Evolutionary conservation across 2,888 invertebrate species (phyloP), one percentile per base, ranked within the genome.

Genomic region (Temnothorax rugatulus): DNA sequence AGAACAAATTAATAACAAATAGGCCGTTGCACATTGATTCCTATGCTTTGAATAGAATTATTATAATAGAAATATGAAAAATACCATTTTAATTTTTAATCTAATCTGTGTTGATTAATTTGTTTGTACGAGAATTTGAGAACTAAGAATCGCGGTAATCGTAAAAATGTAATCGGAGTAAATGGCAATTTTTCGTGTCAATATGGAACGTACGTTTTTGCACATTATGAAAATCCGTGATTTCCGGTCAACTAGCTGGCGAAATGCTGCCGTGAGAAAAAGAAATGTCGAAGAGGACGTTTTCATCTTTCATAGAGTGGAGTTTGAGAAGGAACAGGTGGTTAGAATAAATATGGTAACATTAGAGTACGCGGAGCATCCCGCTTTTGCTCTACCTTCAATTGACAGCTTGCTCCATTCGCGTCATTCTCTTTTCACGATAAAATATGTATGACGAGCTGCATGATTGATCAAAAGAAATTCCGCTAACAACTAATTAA

Each of bases 301-400:
- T 87, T 86, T 41, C 38, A 77, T 79, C 73, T 79, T 82, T 25
- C 54, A 47, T 69, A 68, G 68, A 87, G 82, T 76, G 64, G 75
- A 61, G 79, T 82, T 76, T 47, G 73, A 81, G 74, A 83, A 79
- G 84, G 83, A 84, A 77, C 89, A 88, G 88, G 88, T 89, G 89
- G 89, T 88, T 79, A 84, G 59, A 89, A 88, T 83, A 88, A 90
- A 90, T 74, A 82, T 73, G 73, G 68, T 69, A 82, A 84, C 69
- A 41, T 82, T 76, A 66, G 52, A 82, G 41, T 76, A 57, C 54
- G 73, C 66, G 18, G 38, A 57, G 34, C 50, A 50, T 73, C 25
- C 38, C 18, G 41, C 82, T 84, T 84, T 69, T 84, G 44, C 64
- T 73, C 64, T 44, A 29, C 59, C 71, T 87, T 86, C 84, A 87